Evolutionary conservation across 2,888 invertebrate species (phyloP), one percentile per base, ranked within the genome.

Genomic region (Latheticus oryzae): DNA sequence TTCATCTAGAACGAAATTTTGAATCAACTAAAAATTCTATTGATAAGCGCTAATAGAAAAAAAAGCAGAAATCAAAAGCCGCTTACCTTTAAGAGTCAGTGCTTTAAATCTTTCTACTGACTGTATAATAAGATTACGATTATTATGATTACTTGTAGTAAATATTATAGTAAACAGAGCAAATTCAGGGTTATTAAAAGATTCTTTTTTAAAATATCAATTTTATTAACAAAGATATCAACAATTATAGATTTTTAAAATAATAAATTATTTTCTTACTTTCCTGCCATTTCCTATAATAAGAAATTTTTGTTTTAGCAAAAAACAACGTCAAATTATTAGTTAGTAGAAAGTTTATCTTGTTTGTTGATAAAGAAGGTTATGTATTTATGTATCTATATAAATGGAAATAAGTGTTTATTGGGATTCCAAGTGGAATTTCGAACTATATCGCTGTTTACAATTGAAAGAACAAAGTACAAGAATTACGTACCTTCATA

Each of bases 401-500:
- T 53, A 17, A 37, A 54, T 24, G 30, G 26, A 35, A 35, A 54
- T 15, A 38, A 55, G 23, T 51, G 57, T 57, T 50, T 57, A 51
- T 37, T 57, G 35, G 52, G 47, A 53, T 24, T 53, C 38, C 38
- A 33, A 54, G 32, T 32, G 58, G 54, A 58, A 50, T 58, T 58
- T 58, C 53, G 45, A 57, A 57, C 57, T 58, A 51, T 58, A 58
- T 52, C 52, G 48, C 42, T 54, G 54, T 54, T 58, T 58, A 48
- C 51, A 37, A 16, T 30, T 26, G 38, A 52, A 33, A 21, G 33
- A 51, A 19, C 38, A 38, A 38, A 42, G 40, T 55, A 28, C 35
- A 45, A 26, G 5, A 21, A 11, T 15, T 21, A 33, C 78, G 76
- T 75, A 91, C 91, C 90, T 85, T 89, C 86, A 70, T 87, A 87